A percentile compares a stretch with the other conserved stretches of the same genome.
Evolutionary conservation across 2,797 vertebrate species (phyloP).

Genomic region (Ptychobarbus kaznakovi): DNA sequence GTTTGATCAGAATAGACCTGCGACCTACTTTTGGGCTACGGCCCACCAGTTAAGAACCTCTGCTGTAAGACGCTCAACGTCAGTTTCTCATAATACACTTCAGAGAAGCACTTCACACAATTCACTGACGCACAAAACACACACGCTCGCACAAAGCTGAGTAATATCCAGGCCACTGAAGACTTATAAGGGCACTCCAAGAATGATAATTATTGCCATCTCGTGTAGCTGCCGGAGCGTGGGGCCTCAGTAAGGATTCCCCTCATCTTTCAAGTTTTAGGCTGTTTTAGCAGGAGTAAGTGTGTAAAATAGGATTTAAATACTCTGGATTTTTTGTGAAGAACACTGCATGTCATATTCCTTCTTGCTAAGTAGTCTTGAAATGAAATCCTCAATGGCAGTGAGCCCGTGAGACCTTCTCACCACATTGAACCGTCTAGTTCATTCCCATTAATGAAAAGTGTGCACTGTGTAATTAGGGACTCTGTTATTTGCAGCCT

Average conservation of each 20-base stretch:
- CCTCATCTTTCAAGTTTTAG: constrained; percentile 74
- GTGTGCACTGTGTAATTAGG: constrained; percentile 33
- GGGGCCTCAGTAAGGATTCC: constrained; percentile 73
- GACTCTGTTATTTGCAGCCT: constrained; percentile 42
- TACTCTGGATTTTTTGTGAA: constrained; percentile 65
- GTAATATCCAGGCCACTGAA: constrained; percentile 72
- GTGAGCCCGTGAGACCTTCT: constrained; percentile 27
- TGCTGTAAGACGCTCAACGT: neutral
- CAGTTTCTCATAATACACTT: constrained; percentile 31
- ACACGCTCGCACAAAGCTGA: constrained; percentile 53
- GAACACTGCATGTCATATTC: constrained; percentile 71
- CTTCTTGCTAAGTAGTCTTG: constrained; percentile 67
- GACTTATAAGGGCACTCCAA: constrained; percentile 72
- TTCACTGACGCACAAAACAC: constrained; percentile 20
- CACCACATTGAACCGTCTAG: constrained; percentile 32
- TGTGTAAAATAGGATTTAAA: constrained; percentile 78
- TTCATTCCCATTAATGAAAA: constrained; percentile 33
- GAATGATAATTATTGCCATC: constrained; percentile 78
- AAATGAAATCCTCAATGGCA: constrained; percentile 45
- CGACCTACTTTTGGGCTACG: constrained; percentile 5
- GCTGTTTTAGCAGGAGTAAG: constrained; percentile 65
- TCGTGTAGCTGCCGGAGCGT: constrained; percentile 73
- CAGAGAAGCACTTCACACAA: constrained; percentile 15
- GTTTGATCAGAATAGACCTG: constrained; percentile 24
- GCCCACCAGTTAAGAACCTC: neutral